Conservation (phyloP, 2,113 vertebrate species). For the Caracal caracal region DNA sequence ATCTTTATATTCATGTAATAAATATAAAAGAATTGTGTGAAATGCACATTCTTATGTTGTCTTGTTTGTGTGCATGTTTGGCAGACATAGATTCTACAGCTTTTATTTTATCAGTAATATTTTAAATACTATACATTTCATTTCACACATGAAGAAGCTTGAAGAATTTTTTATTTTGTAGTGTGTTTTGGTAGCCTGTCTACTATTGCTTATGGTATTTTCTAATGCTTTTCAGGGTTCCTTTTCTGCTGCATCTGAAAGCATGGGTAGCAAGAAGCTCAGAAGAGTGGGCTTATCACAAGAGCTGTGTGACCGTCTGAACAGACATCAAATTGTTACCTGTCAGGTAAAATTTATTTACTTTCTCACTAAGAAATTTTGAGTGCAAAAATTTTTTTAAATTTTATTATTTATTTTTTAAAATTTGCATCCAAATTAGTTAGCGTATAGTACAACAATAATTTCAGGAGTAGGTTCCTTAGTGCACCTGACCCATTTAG, state of each 20-base stretch:
- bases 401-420: no score
- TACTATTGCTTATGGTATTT: neutral
- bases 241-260: constrained; percentile 10
- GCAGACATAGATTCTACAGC: neutral
- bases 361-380: constrained; percentile 38
- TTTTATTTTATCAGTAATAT: constrained; percentile 29
- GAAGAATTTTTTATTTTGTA: constrained; percentile 15
- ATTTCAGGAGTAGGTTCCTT: no score
- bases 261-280: constrained; percentile 88
- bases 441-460: no score
- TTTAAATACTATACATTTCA: neutral
- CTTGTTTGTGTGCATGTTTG: neutral
- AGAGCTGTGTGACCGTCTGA: constrained; percentile 88
- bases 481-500: no score
- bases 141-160: constrained; percentile 8
- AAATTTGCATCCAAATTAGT: no score
- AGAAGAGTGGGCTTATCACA: constrained; percentile 86
- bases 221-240: constrained; percentile 24
- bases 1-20: neutral
- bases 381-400: neutral
- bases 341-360: constrained; percentile 85
- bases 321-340: constrained; percentile 86
- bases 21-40: constrained; percentile 12
- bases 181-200: neutral
- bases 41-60: neutral